A percentile compares a stretch with the other conserved stretches of the same genome.
Evolutionary conservation across 1,140 invertebrate genomes (phyloP).

Genomic region (Drosophila pectinifera): DNA sequence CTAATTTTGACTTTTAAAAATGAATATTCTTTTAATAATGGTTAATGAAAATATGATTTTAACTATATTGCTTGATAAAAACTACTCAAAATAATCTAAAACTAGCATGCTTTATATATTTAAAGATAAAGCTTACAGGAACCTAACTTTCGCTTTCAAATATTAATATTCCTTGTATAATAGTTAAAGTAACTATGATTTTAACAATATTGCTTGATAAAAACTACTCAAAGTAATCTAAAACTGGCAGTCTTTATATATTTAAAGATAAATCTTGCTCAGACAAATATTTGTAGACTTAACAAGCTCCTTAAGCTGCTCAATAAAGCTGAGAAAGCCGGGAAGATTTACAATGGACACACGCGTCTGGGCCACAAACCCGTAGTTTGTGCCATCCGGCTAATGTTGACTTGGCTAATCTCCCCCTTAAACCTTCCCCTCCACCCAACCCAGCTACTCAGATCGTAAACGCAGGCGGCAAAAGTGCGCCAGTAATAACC

Average conservation of each 20-base stretch:
- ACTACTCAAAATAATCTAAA: background rate
- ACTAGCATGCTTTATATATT: background rate
- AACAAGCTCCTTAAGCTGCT: conserved; percentile 10
- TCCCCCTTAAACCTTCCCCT: background rate
- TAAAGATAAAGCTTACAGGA: background rate
- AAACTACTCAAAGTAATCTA: background rate
- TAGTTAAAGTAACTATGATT: too few relatives aligned
- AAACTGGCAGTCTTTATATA: background rate
- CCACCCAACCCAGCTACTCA: background rate
- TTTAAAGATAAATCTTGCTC: background rate
- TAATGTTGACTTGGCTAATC: conserved; percentile 38
- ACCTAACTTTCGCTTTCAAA: too few relatives aligned
- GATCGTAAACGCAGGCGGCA: conserved; percentile 35
- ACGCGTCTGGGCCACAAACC: conserved; percentile 8
- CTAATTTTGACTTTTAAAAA: too few relatives aligned
- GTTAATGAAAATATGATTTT: too few relatives aligned
- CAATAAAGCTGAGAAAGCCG: conserved; percentile 14
- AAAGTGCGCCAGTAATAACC: conserved; percentile 49
- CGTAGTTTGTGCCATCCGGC: background rate
- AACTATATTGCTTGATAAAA: background rate
- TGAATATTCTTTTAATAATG: too few relatives aligned
- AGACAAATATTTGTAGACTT: conserved; percentile 9
- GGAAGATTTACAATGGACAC: conserved; percentile 30
- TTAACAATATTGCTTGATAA: background rate
- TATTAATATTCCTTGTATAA: too few relatives aligned